Evolutionary conservation across 2,113 vertebrate species (phyloP).

Genomic region (Oxyruncus cristatus): DNA sequence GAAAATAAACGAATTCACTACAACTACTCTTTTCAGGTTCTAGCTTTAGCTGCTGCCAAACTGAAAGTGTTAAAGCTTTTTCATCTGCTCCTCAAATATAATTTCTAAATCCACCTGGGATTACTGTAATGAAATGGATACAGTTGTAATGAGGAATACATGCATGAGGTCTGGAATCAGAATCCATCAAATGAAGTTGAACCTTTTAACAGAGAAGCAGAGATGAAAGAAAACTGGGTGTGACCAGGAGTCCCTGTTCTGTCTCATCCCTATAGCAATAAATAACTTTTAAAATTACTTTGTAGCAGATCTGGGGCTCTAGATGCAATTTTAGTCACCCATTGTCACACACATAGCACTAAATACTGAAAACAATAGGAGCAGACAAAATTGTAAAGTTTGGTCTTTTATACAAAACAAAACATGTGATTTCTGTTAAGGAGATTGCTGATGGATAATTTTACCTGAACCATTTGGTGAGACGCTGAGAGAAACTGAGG

Average conservation of each 20-base stretch:
- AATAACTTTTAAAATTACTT: not conserved
- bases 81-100: conserved; percentile 5
- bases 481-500: not conserved
- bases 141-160: not conserved
- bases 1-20: not conserved
- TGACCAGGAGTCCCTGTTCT: not conserved
- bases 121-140: not conserved
- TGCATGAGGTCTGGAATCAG: not conserved
- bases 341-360: not conserved
- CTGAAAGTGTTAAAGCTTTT: not conserved
- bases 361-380: not conserved
- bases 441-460: not conserved
- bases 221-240: not conserved
- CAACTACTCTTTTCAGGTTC: not conserved
- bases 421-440: not conserved
- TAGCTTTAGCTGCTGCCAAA: not conserved
- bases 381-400: not conserved
- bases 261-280: not conserved
- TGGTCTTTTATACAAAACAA: not conserved
- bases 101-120: conserved; percentile 15
- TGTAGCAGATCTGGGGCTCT: not conserved
- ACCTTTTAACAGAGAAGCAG: not conserved
- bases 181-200: not conserved
- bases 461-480: not conserved
- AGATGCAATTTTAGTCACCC: not conserved